These are phyloP conservation scores for Lepidurus couesii DNA, from an alignment of 1,140 invertebrate genomes.

Conservation along the genomic window DNA sequence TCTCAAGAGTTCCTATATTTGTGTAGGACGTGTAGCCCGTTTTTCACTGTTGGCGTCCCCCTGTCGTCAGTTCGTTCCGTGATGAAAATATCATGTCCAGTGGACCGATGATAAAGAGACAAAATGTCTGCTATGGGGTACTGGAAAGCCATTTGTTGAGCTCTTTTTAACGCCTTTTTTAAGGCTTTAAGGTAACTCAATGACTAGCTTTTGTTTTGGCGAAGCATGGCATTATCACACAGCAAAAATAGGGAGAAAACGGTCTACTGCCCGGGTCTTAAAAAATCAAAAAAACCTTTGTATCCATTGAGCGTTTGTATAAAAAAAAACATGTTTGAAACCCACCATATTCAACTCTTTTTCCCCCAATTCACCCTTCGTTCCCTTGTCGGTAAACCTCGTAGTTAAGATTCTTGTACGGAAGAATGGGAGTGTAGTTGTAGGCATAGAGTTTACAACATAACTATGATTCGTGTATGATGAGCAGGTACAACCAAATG, in stretches of 20 bases:
- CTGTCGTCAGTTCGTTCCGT: not conserved
- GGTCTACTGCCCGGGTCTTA: not conserved
- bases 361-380: no score
- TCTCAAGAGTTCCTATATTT: slow-evolving; percentile 6
- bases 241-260: not conserved
- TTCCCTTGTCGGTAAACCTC: no score
- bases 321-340: no score
- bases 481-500: no score
- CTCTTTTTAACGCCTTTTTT: not conserved
- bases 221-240: not conserved
- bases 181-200: not conserved
- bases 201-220: not conserved
- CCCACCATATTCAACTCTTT: no score
- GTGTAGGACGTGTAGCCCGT: not conserved
- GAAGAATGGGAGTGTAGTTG: no score
- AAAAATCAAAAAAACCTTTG: no score
- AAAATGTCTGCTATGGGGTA: not conserved
- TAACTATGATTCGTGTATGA: no score
- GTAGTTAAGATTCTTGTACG: no score
- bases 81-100: slow-evolving; percentile 9
- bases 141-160: not conserved
- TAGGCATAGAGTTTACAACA: no score
- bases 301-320: no score
- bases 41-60: not conserved
- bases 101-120: not conserved